Evolutionary conservation across 2,888 invertebrate genomes (phyloP).

Genomic region (Pelosia muscerda): DNA sequence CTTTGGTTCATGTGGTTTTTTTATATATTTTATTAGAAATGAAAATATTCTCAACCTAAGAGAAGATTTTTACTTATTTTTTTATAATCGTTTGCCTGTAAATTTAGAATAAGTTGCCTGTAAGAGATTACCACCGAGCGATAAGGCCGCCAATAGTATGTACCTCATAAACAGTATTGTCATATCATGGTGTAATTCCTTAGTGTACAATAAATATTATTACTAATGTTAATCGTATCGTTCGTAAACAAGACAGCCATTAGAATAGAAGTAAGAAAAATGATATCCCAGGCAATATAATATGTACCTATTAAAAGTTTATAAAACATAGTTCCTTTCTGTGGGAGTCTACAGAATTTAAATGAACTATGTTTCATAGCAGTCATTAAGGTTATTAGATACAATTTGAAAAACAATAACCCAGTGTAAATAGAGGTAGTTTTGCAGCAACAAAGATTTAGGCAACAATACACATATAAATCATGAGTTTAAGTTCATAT

Average conservation of each 20-base stretch:
- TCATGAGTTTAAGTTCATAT: background rate
- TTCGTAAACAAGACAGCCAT: too few species aligned
- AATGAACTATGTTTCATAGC: background rate
- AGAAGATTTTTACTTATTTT: background rate
- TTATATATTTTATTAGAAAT: background rate
- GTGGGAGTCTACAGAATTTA: background rate
- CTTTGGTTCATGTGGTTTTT: background rate
- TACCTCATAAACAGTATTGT: too few species aligned
- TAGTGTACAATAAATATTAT: too few species aligned
- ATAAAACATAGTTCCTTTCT: background rate
- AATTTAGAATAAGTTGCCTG: too few species aligned
- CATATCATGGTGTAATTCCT: too few species aligned
- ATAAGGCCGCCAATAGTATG: too few species aligned
- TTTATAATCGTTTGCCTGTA: too few species aligned
- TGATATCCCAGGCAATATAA: too few species aligned
- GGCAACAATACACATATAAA: background rate
- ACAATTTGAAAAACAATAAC: background rate
- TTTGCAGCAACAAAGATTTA: background rate
- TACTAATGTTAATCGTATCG: too few species aligned
- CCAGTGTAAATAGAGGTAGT: background rate
- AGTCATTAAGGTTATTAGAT: background rate
- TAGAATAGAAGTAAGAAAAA: background rate
- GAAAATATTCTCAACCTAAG: background rate
- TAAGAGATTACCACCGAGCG: too few species aligned
- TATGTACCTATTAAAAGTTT: too few species aligned